Evolutionary conservation across 1,140 invertebrate genomes (phyloP).

Genomic region (Drosophila obscura): DNA sequence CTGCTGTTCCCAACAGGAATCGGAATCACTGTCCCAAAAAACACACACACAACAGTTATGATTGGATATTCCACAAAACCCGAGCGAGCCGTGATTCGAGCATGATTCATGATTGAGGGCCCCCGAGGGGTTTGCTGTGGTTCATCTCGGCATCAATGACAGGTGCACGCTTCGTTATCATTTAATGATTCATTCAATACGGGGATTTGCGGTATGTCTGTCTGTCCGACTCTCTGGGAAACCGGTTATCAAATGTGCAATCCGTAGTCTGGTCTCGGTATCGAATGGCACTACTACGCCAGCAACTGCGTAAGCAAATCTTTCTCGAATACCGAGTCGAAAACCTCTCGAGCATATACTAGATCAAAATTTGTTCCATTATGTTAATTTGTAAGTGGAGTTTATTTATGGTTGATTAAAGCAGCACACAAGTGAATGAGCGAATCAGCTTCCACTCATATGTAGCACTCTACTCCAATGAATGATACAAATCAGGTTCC

Average conservation of each 20-base stretch:
- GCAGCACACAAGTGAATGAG: too few relatives aligned
- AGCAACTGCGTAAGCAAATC: slow-evolving; percentile 31
- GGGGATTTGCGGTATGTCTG: slow-evolving; percentile 26
- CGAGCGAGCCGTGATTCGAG: background rate
- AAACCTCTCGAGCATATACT: slow-evolving; percentile 5
- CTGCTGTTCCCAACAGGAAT: background rate
- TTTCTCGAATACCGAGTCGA: slow-evolving; percentile 25
- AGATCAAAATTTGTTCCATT: slow-evolving; percentile 14
- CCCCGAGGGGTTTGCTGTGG: slow-evolving; percentile 15
- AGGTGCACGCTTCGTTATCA: slow-evolving; percentile 23
- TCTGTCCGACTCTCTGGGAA: slow-evolving; percentile 2
- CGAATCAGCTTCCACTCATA: too few relatives aligned
- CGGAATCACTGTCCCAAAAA: too few relatives aligned
- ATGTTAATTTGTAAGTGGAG: background rate
- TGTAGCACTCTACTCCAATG: too few relatives aligned
- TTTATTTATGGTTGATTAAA: background rate
- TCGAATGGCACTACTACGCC: slow-evolving; percentile 21
- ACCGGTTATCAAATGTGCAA: slow-evolving; percentile 47
- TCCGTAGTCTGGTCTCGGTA: slow-evolving; percentile 10
- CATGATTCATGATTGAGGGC: slow-evolving; percentile 25
- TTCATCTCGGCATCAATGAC: slow-evolving; percentile 24
- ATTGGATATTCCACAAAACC: slow-evolving; percentile 10
- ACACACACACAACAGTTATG: slow-evolving; percentile 8
- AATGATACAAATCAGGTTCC: too few relatives aligned
- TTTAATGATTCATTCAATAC: slow-evolving; percentile 33